A percentile compares a stretch with the other conserved stretches of the same genome.
phyloP scores from a whole-genome alignment of 2,113 vertebrate genomes.

The Ptilonorhynchus violaceus region DNA sequence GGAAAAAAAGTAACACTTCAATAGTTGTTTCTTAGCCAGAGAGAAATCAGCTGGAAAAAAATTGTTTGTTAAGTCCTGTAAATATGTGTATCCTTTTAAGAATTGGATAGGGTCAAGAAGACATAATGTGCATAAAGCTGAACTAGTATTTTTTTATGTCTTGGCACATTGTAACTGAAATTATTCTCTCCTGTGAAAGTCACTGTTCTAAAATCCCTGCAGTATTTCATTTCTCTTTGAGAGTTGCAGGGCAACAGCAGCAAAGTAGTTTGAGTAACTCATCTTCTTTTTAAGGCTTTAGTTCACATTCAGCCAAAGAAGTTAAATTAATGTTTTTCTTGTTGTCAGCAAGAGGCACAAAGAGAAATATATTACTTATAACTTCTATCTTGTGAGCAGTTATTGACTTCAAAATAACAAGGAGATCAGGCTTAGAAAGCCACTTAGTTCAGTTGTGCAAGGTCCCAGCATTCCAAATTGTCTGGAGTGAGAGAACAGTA shows the following conservation, averaged over 20 bases:
- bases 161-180: not conserved
- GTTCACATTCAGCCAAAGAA: conserved; percentile 48
- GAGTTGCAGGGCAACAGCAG: not conserved
- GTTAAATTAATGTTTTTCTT: conserved; percentile 62
- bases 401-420: conserved; percentile 41
- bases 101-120: not conserved
- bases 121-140: not conserved
- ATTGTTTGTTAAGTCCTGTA: not conserved
- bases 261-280: conserved; percentile 34
- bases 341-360: conserved; percentile 57
- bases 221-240: conserved; percentile 35
- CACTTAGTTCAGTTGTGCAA: conserved; percentile 42
- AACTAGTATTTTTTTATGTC: not conserved
- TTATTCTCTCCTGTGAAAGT: conserved; percentile 2
- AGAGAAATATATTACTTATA: conserved; percentile 50
- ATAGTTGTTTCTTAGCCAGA: not conserved
- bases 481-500: conserved; percentile 12
- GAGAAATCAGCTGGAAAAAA: not conserved
- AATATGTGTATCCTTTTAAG: not conserved
- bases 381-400: conserved; percentile 42
- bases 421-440: conserved; percentile 15
- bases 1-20: not conserved
- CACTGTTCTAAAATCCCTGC: not conserved
- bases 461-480: conserved; percentile 22
- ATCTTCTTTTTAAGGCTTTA: conserved; percentile 45